Conservation (phyloP, 2,888 invertebrate genomes). For the Pollenia amentaria region DNA sequence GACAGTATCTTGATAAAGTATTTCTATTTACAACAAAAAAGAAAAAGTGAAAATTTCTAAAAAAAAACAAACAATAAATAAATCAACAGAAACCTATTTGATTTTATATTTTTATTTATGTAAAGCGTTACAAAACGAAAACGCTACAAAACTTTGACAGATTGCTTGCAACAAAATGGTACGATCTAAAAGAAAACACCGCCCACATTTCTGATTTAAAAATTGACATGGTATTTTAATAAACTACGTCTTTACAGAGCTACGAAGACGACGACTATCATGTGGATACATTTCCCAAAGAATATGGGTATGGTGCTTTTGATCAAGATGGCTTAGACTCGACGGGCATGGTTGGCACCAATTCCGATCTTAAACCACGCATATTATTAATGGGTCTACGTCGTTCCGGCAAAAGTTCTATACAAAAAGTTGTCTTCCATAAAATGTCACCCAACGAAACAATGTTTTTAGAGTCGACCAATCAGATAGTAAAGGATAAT, state of each 20-base stretch:
- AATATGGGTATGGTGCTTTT: conserved; percentile 95
- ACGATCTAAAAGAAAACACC: not conserved
- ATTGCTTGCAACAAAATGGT: conserved; percentile 42
- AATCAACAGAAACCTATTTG: not conserved
- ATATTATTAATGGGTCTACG: conserved; percentile 97
- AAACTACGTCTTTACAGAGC: conserved; percentile 82
- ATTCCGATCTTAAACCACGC: conserved; percentile 90
- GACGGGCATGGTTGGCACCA: conserved; percentile 78
- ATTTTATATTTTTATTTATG: conserved; percentile 18
- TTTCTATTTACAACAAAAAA: conserved; percentile 50
- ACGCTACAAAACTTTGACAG: not conserved
- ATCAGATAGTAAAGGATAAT: conserved; percentile 99
- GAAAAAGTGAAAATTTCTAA: conserved; percentile 28
- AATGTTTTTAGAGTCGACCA: conserved; percentile 98
- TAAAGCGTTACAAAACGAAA: conserved; percentile 30
- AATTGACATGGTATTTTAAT: not conserved
- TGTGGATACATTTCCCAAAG: conserved; percentile 92
- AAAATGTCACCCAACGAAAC: conserved; percentile 99
- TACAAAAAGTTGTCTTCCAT: conserved; percentile 99
- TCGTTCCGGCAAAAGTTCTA: conserved; percentile 99
- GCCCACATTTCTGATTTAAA: conserved; percentile 13
- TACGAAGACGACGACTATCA: conserved; percentile 87
- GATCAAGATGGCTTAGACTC: conserved; percentile 88
- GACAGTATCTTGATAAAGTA: conserved; percentile 25
- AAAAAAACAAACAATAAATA: conserved; percentile 46